Evolutionary conservation across 2,888 invertebrate genomes (phyloP).

Genomic region (Belgica antarctica): DNA sequence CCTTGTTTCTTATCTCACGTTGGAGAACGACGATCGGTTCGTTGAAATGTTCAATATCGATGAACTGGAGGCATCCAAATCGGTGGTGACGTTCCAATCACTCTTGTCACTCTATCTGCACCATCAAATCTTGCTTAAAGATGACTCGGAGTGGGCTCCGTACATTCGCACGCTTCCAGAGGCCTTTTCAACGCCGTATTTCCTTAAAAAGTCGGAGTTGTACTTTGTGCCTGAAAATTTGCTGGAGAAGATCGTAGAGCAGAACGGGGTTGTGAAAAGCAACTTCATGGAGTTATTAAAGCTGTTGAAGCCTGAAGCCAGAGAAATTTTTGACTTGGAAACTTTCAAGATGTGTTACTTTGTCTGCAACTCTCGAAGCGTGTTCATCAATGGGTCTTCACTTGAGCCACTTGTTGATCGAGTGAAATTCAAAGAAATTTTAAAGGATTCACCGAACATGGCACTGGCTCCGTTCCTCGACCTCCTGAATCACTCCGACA

Average conservation of each 20-base stretch:
- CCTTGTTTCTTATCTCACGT: constrained; percentile 61
- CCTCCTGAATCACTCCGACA: constrained; percentile 80
- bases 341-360: constrained; percentile 78
- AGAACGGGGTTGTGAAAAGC: constrained; percentile 57
- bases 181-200: constrained; percentile 67
- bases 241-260: constrained; percentile 56
- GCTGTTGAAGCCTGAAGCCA: constrained; percentile 48
- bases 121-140: constrained; percentile 62
- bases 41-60: constrained; percentile 57
- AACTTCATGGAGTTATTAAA: constrained; percentile 47
- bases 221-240: constrained; percentile 61
- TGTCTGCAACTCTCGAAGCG: constrained; percentile 80
- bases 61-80: constrained; percentile 47
- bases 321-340: constrained; percentile 58
- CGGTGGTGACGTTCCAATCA: constrained; percentile 64
- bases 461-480: constrained; percentile 87
- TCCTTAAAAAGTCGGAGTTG: constrained; percentile 61
- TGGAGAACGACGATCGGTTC: constrained; percentile 59
- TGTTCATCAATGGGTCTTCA: constrained; percentile 65
- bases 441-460: constrained; percentile 63
- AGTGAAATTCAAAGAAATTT: constrained; percentile 49
- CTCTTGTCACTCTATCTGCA: constrained; percentile 71
- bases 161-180: constrained; percentile 71
- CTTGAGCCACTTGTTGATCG: constrained; percentile 54
- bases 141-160: constrained; percentile 60